Percentiles rank a stretch among this genome's conserved stretches.
Conservation (phyloP, 2,113 vertebrate species). For the rabbit (Oryctolagus cuniculus) region DNA sequence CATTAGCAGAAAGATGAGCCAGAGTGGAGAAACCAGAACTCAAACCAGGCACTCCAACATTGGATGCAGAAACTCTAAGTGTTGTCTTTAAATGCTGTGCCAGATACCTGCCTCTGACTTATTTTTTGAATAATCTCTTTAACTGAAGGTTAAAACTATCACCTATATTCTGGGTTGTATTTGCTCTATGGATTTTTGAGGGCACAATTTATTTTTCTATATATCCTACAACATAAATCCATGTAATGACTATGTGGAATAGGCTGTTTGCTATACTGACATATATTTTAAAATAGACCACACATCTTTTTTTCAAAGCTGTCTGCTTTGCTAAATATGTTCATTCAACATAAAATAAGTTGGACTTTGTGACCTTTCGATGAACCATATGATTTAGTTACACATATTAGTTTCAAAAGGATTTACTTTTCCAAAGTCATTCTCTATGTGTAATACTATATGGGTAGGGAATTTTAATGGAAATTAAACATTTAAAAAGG, state of each 20-base stretch:
- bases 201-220: not conserved
- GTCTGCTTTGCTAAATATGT: constrained; percentile 60
- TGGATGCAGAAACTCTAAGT: no score
- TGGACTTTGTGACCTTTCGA: constrained; percentile 68
- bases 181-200: not conserved
- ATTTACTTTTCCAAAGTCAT: constrained; percentile 73
- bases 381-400: constrained; percentile 75
- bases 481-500: constrained; percentile 67
- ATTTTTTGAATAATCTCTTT: not conserved
- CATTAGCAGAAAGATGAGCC: no score
- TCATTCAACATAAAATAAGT: constrained; percentile 70
- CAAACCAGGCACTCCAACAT: no score
- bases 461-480: constrained; percentile 68
- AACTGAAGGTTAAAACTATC: not conserved
- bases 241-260: not conserved
- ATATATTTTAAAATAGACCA: constrained; percentile 54
- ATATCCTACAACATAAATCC: not conserved
- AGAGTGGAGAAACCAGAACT: no score
- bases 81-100: no score
- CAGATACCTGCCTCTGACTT: no score
- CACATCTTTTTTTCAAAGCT: constrained; percentile 38
- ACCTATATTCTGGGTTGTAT: not conserved
- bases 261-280: not conserved
- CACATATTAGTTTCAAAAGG: constrained; percentile 76
- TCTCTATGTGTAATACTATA: constrained; percentile 63